Percentiles rank a stretch among this genome's conserved stretches.
Conservation (phyloP, 2,888 invertebrate species). For the Tuta absoluta region DNA sequence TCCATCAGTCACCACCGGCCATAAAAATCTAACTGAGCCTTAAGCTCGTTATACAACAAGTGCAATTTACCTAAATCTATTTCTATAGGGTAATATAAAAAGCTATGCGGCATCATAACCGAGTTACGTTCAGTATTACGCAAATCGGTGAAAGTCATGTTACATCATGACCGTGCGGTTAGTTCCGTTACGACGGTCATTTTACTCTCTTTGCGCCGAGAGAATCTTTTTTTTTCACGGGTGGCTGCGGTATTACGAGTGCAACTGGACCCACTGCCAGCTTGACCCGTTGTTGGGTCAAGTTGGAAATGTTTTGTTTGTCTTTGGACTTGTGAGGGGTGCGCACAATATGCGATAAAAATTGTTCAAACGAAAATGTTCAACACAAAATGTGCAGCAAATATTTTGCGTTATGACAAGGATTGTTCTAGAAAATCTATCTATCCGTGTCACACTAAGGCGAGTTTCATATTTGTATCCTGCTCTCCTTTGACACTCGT, state of each 20-base stretch:
- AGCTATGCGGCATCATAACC: background rate
- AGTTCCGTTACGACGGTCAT: constrained; percentile 48
- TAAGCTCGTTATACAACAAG: background rate
- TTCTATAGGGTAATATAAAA: constrained; percentile 1
- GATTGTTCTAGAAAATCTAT: too few species aligned
- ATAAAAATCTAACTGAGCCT: background rate
- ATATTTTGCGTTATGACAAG: too few species aligned
- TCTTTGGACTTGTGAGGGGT: too few species aligned
- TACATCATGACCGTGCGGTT: constrained; percentile 36
- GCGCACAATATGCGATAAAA: too few species aligned
- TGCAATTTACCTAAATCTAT: constrained; percentile 3
- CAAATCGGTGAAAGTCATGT: constrained; percentile 51
- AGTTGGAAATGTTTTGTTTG: too few species aligned
- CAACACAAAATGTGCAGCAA: too few species aligned
- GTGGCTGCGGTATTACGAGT: background rate
- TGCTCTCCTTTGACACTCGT: too few species aligned
- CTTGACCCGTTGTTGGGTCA: too few species aligned
- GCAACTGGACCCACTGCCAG: too few species aligned
- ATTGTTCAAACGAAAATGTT: too few species aligned
- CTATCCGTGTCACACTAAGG: too few species aligned
- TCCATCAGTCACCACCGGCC: background rate
- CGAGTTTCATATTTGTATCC: too few species aligned
- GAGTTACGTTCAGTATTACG: constrained; percentile 19
- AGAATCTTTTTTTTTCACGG: background rate
- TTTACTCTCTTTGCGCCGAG: constrained; percentile 42